Base-by-base conservation (phyloP, 2,888 invertebrate species). In the Zeuzera pyrina region DNA sequence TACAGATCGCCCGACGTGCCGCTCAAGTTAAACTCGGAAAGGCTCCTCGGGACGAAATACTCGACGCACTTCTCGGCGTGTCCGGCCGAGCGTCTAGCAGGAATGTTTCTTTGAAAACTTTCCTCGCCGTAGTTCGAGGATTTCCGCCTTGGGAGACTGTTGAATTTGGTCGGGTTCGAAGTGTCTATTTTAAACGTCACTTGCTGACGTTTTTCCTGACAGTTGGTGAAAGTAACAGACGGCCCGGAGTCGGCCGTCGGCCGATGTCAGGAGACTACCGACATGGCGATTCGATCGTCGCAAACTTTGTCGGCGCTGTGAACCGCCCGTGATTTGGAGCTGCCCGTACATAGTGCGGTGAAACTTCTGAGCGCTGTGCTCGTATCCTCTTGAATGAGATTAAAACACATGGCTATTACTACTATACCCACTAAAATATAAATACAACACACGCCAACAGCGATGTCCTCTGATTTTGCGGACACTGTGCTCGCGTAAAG, bases 341-440 rank as follows among this genome's bases (percentile, higher is more conserved):
- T 52, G 6, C 66, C 60, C 14, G 64, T 44, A 34, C 70, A 69
- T 26, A 69, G 43, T 6, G 60, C 50, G 3, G 64, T 50, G 15
- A 66, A 46, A 5, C 52, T 48, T 3, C 66, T 51, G 39, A 71
- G 29, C 11, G 59, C 48, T 8, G 60, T 43, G 39, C 67, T 55
- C 58, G 91, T 86, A 64, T 93, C 92, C 53, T 92, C 92, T 64
- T 93, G 93, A 31, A 93, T 90, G 36, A 94, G 81, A 67, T 92
- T 93, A 74, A 94, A 94, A 68, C 93, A 93, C 91, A 92, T 93
- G 21, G 94, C 93, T 29, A 94, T 89, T 40, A 94, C 86, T 10
- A 92, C 93, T 88, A 94, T 92, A 27, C 94, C 94, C 16, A 93
- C 87, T 37, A 94, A 74, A 36, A 94, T 93, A 60, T 94, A 94